phyloP scores from a whole-genome alignment of 2,888 invertebrate genomes.

The Macaria notata region DNA sequence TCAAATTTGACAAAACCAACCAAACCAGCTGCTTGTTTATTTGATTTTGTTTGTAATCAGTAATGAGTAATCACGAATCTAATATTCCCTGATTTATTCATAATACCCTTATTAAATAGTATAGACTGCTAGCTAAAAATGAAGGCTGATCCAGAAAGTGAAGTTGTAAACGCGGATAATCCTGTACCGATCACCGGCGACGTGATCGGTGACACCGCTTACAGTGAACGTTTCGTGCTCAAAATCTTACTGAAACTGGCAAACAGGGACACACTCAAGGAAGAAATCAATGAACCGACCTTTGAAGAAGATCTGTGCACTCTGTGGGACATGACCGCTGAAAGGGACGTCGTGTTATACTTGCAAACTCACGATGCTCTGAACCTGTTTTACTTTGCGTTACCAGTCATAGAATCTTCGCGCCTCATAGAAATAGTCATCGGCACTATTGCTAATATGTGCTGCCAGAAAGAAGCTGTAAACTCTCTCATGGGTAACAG shows the following conservation, averaged over 20 bases:
- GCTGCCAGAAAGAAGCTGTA: constrained; percentile 84
- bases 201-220: constrained; percentile 90
- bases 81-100: no score
- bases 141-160: constrained; percentile 49
- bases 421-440: constrained; percentile 90
- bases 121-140: constrained; percentile 28
- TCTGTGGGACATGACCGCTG: constrained; percentile 93
- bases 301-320: constrained; percentile 89
- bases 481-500: constrained; percentile 80
- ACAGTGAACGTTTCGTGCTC: constrained; percentile 89
- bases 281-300: constrained; percentile 81
- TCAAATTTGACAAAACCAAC: no score
- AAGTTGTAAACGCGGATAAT: constrained; percentile 36
- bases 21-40: no score
- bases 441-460: constrained; percentile 93
- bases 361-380: constrained; percentile 86
- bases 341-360: constrained; percentile 88
- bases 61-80: no score
- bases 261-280: constrained; percentile 69
- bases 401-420: constrained; percentile 81
- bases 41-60: no score
- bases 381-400: constrained; percentile 82
- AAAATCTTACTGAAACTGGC: constrained; percentile 85
- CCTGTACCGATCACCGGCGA: constrained; percentile 84
- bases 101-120: no score